Percentiles rank a stretch among this genome's conserved stretches.
phyloP scores from a whole-genome alignment of 2,113 vertebrate species.

The Machaerirhynchus nigripectus region DNA sequence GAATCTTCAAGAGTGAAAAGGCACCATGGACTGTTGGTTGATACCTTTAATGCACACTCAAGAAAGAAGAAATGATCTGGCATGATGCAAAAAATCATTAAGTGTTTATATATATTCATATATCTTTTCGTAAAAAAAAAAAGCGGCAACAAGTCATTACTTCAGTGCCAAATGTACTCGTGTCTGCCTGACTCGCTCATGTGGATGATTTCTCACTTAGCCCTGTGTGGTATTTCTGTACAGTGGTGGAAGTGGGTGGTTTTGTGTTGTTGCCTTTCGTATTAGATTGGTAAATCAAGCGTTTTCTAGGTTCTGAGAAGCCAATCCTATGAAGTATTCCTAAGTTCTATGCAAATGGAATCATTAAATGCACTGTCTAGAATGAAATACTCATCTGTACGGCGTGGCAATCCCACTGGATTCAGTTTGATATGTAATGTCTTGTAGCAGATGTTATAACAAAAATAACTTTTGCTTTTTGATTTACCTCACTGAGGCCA shows the following conservation, averaged over 20 bases:
- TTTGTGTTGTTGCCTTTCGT: neutral
- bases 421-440: slow-evolving; percentile 66
- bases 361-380: neutral
- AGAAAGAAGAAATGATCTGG: slow-evolving; percentile 63
- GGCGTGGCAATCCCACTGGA: slow-evolving; percentile 3
- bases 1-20: slow-evolving; percentile 46
- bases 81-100: slow-evolving; percentile 61
- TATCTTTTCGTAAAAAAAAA: slow-evolving; percentile 38
- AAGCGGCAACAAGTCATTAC: slow-evolving; percentile 62
- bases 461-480: slow-evolving; percentile 67
- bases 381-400: slow-evolving; percentile 24
- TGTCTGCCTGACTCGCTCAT: slow-evolving; percentile 11
- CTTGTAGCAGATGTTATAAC: slow-evolving; percentile 67
- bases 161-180: slow-evolving; percentile 51
- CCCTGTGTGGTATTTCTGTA: slow-evolving; percentile 4
- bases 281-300: slow-evolving; percentile 27
- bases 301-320: slow-evolving; percentile 36
- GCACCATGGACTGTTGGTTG: slow-evolving; percentile 25
- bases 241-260: slow-evolving; percentile 20
- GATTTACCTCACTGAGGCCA: slow-evolving; percentile 74
- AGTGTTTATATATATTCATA: slow-evolving; percentile 66
- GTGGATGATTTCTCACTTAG: slow-evolving; percentile 12
- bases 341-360: slow-evolving; percentile 7
- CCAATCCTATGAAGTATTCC: slow-evolving; percentile 46
- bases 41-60: slow-evolving; percentile 64